Evolutionary conservation across 1,140 invertebrate species (phyloP).

Genomic region (Lepidurus arcticus): DNA sequence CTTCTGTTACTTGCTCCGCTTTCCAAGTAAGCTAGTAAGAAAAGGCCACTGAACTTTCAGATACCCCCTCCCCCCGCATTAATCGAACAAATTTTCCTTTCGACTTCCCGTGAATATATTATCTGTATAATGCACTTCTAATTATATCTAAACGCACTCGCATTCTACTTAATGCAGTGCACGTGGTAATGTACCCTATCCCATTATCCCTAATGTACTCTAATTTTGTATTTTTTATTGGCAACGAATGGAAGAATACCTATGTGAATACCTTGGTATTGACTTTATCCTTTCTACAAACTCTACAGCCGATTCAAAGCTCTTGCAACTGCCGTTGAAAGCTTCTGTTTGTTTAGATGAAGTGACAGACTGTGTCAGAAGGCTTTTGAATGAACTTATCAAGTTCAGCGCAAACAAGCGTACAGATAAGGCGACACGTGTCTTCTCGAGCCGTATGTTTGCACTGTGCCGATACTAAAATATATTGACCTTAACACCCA

Average conservation of each 20-base stretch:
- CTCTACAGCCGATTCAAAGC: neutral
- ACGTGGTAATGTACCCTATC: too few relatives aligned
- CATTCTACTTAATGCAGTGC: neutral
- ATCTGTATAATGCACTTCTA: neutral
- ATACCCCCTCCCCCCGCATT: neutral
- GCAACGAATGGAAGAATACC: neutral
- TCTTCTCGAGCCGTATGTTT: neutral
- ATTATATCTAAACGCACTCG: neutral
- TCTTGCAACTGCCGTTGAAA: neutral
- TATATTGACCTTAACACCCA: neutral
- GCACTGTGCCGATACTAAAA: neutral
- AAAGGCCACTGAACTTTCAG: neutral
- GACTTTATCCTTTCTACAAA: too few relatives aligned
- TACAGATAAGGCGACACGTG: conserved; percentile 4
- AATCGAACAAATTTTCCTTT: neutral
- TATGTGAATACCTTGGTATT: neutral
- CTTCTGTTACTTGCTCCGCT: neutral
- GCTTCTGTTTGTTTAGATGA: neutral
- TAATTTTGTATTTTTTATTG: neutral
- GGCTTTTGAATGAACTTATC: neutral
- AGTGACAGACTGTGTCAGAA: neutral
- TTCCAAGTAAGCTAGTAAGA: neutral
- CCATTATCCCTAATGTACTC: neutral
- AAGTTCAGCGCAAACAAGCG: neutral
- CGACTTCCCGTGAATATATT: neutral